Base-by-base conservation (phyloP, 1,140 invertebrate species). In the silkworm (Bombyx mori) region DNA sequence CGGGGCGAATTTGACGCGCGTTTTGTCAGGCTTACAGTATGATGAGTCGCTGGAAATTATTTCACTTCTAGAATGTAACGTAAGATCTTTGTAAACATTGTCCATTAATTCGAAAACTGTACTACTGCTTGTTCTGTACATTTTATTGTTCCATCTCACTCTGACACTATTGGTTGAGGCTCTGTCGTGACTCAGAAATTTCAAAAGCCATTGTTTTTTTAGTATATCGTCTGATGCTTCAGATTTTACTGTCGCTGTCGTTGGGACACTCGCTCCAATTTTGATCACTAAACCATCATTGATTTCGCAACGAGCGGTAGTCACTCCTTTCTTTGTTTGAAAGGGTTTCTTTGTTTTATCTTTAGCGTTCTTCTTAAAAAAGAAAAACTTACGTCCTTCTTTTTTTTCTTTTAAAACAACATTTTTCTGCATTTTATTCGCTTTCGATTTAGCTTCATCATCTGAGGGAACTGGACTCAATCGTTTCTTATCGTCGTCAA, bases 61-160 rank as follows among this genome's bases (percentile, higher is more conserved):
- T 53, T 81, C 66, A 44, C 71, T 83, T 60, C 68, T 75, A 44
- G 79, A 80, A 58, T 57, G 66, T 7, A 75, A 65, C 48, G 70
- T 47, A 6, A 69, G 52, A 35, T 79, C 65, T 64, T 77, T 75
- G 51, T 78, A 81, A 3, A 81, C 56, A 59, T 65, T 74, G 42
- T 79, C 74, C 56, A 79, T 72, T 6, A 84, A 60, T 54, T 82
- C 73, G 50, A 78, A 75, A 47, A 82, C 63, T 42, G 79, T 82
- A 60, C 73, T 82, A 42, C 81, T 82, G 52, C 77, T 80, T 50
- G 72, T 75, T 1, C 64, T 56, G 44, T 80, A 82, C 54, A 68
- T 71, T 57, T 73, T 75, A 47, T 79, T 82, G 42, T 77, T 78
- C 78, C 78, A 84, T 62, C 79, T 62, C 0, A 83, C 58, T 54